Base-by-base conservation (phyloP, 2,888 invertebrate species). In the Colostygia pectinataria region DNA sequence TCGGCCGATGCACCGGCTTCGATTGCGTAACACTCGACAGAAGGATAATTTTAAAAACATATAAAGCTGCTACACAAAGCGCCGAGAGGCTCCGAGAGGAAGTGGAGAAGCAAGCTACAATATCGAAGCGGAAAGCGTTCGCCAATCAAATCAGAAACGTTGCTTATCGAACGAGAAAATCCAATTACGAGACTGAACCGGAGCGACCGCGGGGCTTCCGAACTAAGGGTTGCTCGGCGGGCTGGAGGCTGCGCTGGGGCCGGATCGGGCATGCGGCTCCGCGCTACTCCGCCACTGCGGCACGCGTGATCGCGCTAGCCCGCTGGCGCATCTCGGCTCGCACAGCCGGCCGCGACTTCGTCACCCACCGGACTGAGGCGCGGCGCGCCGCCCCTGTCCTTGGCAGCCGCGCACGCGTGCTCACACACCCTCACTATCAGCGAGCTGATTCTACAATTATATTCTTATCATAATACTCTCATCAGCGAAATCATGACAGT, bases 181-280 rank as follows among this genome's bases (percentile, higher is more conserved):
- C 84, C 82, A 89, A 88, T 90, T 89, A 90, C 90, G 72, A 90
- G 89, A 68, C 83, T 88, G 86, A 90, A 90, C 71, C 88, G 87
- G 69, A 90, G 87, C 72, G 81, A 83, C 71, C 89, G 83, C 73
- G 88, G 86, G 80, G 84, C 84, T 83, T 85, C 83, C 65, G 82
- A 77, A 77, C 73, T 76, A 72, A 80, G 68, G 76, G 85, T 84
- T 70, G 86, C 80, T 78, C 81, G 76, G 79, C 80, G 83, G 74
- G 82, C 73, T 50, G 61, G 50, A 46, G 54, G 50, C 56, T 61
- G 55, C 64, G 74, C 70, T 71, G 77, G 68, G 53, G 71, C 65
- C 64, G 79, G 82, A 72, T 72, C 82, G 72, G 78, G 83, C 83
- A 83, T 84, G 76, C 80, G 84, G 79, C 65, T 66, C 67, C 47